Percentiles rank a stretch among this genome's conserved stretches.
Evolutionary conservation across 2,888 invertebrate species (phyloP).

Genomic region (Barypeithes pellucidus): DNA sequence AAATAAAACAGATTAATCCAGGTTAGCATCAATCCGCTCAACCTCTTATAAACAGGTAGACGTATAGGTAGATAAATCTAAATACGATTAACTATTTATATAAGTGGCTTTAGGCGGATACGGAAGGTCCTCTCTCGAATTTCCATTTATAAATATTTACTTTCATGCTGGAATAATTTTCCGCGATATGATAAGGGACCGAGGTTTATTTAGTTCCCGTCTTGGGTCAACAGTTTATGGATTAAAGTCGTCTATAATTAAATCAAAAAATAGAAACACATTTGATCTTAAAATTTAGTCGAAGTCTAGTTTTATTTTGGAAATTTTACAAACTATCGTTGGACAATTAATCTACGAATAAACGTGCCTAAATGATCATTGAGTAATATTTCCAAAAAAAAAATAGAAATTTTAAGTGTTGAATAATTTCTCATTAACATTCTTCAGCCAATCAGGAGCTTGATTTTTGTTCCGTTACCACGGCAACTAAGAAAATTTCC

Average conservation of each 20-base stretch:
- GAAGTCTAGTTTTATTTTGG: no score
- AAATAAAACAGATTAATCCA: not conserved
- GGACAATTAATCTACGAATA: no score
- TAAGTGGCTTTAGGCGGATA: not conserved
- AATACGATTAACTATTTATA: conserved; percentile 1
- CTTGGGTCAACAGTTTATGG: conserved; percentile 7
- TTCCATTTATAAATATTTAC: conserved; percentile 22
- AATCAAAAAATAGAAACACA: not conserved
- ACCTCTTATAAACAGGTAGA: not conserved
- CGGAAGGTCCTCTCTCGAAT: conserved; percentile 1
- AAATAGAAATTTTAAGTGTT: no score
- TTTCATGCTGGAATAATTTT: conserved; percentile 8
- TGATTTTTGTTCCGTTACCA: no score
- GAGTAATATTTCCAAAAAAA: no score
- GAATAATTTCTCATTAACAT: no score
- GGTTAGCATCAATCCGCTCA: not conserved
- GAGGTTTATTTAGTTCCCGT: conserved; percentile 9
- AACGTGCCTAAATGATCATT: no score
- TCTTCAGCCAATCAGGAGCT: no score
- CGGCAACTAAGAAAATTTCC: no score
- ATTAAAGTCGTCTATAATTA: not conserved
- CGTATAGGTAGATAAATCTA: not conserved
- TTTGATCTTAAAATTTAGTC: no score
- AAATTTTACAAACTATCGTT: no score
- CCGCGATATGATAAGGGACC: conserved; percentile 15